Conservation (phyloP, 1,140 invertebrate species). For the Listronotus bonariensis region DNA sequence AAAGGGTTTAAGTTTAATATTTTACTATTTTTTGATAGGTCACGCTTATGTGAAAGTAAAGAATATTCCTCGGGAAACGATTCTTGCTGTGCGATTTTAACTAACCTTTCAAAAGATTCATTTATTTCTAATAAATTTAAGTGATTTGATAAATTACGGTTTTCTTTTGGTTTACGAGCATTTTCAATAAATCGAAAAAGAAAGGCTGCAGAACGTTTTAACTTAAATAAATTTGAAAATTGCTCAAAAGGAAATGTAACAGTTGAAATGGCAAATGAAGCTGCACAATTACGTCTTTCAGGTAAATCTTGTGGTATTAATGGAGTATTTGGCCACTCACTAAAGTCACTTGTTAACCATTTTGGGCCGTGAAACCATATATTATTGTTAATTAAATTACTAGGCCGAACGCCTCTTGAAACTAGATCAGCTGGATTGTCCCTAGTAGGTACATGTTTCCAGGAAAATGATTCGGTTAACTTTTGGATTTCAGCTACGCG, state of each 20-base stretch:
- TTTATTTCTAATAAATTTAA: neutral
- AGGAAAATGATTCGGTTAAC: conserved; percentile 40
- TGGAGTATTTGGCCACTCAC: conserved; percentile 1
- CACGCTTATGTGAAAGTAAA: neutral
- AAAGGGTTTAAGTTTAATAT: conserved; percentile 44
- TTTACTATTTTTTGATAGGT: neutral
- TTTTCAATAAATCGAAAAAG: neutral
- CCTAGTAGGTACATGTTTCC: conserved; percentile 44
- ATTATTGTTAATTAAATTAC: conserved; percentile 32
- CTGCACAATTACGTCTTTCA: conserved; percentile 46
- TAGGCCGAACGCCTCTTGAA: conserved; percentile 34
- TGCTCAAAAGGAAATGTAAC: neutral
- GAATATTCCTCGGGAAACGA: conserved; percentile 20
- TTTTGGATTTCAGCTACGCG: conserved; percentile 50
- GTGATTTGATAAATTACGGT: neutral
- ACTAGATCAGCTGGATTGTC: conserved; percentile 47
- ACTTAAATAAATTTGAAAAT: neutral
- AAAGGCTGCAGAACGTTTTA: neutral
- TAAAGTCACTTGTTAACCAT: conserved; percentile 8
- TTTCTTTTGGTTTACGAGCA: neutral
- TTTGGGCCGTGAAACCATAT: conserved; percentile 52
- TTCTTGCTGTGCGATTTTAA: neutral
- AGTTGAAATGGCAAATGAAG: neutral
- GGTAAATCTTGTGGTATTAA: neutral
- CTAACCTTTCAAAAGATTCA: neutral